These are phyloP conservation scores for Hymenochirus boettgeri DNA, from an alignment of 2,113 vertebrate species.

Conservation along the genomic window DNA sequence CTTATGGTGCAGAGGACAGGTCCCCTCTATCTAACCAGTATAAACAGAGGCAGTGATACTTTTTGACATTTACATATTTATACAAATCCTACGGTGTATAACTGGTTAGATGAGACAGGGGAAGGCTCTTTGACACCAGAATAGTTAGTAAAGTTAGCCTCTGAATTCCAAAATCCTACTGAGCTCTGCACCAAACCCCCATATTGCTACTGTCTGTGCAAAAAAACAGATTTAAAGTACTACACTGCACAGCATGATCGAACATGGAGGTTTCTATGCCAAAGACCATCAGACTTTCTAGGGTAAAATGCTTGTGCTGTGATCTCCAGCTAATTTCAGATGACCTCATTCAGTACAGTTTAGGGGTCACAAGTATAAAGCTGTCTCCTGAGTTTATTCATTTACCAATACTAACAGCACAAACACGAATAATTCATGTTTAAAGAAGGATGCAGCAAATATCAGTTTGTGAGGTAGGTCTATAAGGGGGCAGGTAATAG, in stretches of 20 bases:
- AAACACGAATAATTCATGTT: constrained; percentile 1
- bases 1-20: constrained; percentile 12
- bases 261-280: constrained; percentile 2
- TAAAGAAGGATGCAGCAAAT: constrained; percentile 20
- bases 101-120: constrained; percentile 11
- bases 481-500: constrained; percentile 22
- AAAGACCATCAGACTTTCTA: neutral
- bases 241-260: constrained; percentile 15
- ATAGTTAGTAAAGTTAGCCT: too few species aligned
- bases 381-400: constrained; percentile 33
- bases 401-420: constrained; percentile 16
- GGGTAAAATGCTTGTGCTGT: constrained; percentile 13
- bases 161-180: neutral
- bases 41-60: constrained; percentile 6
- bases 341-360: neutral
- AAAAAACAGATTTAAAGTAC: constrained; percentile 32
- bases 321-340: constrained; percentile 6
- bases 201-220: constrained; percentile 15
- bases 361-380: constrained; percentile 1
- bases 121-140: too few species aligned
- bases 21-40: constrained; percentile 9
- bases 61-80: neutral
- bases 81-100: constrained; percentile 16
- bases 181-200: constrained; percentile 6
- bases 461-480: constrained; percentile 41